Percentiles rank a stretch among this genome's conserved stretches.
Evolutionary conservation across 2,888 invertebrate species (phyloP).

Genomic region (Lamproptera curius): DNA sequence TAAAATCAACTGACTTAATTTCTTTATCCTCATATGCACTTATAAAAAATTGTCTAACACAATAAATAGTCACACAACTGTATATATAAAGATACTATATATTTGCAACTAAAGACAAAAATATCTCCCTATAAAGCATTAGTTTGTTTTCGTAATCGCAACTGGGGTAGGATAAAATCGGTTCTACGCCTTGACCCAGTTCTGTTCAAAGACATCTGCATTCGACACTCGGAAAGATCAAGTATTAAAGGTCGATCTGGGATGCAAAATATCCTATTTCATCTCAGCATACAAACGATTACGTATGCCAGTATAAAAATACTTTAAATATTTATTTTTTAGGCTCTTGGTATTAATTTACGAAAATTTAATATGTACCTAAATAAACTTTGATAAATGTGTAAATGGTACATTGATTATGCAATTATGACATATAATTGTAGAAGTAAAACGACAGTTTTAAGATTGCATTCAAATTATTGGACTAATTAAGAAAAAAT

Average conservation of each 20-base stretch:
- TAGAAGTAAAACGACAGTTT: too few relatives aligned
- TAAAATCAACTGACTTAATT: too few relatives aligned
- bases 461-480: too few relatives aligned
- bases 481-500: too few relatives aligned
- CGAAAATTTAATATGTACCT: background rate
- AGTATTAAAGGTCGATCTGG: conserved; percentile 13
- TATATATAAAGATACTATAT: background rate
- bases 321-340: background rate
- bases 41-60: too few relatives aligned
- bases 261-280: conserved; percentile 16
- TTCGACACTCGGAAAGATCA: conserved; percentile 21
- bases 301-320: background rate
- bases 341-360: background rate
- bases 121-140: background rate
- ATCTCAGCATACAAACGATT: background rate
- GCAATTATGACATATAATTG: too few relatives aligned
- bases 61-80: too few relatives aligned
- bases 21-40: too few relatives aligned
- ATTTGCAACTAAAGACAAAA: background rate
- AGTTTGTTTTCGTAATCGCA: conserved; percentile 5
- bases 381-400: too few relatives aligned
- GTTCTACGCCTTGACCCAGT: conserved; percentile 15
- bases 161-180: conserved; percentile 7
- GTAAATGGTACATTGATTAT: too few relatives aligned
- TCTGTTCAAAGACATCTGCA: conserved; percentile 23